These are phyloP conservation scores for Troides aeacus DNA, from an alignment of 2,888 invertebrate species.

Conservation along the genomic window DNA sequence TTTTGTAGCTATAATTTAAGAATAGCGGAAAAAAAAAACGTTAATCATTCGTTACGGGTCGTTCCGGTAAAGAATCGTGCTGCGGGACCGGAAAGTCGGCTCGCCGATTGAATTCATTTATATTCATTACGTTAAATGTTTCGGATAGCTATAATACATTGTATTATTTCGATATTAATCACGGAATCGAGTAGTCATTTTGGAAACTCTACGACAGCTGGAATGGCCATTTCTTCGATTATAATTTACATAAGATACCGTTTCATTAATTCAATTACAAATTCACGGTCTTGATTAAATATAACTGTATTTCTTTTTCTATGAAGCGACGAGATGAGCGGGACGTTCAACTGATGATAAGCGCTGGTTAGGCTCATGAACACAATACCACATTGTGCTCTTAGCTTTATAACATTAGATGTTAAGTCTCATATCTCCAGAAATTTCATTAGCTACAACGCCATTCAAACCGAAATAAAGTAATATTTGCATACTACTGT, in stretches of 20 bases:
- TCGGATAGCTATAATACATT: neutral
- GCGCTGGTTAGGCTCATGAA: no score
- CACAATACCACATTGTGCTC: no score
- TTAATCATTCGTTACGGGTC: neutral
- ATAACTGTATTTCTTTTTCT: slow-evolving; percentile 4
- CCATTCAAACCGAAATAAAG: no score
- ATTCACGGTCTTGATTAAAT: neutral
- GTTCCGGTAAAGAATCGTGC: neutral
- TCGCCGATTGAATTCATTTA: slow-evolving; percentile 4
- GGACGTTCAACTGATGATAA: no score
- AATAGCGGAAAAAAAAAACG: neutral
- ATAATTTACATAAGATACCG: slow-evolving; percentile 15
- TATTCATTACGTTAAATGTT: slow-evolving; percentile 16
- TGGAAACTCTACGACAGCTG: slow-evolving; percentile 2
- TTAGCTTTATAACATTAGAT: no score
- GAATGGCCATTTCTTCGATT: slow-evolving; percentile 14
- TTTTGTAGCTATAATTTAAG: no score
- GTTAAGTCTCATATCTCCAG: no score
- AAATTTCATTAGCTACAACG: no score
- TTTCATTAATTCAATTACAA: slow-evolving; percentile 8
- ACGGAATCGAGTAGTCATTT: slow-evolving; percentile 4
- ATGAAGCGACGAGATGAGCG: no score
- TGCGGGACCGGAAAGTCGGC: slow-evolving; percentile 8
- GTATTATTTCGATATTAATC: slow-evolving; percentile 17
- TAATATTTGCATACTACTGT: no score